Percentiles rank a stretch among this genome's conserved stretches.
These are phyloP conservation scores for Seriola dumerili DNA, from an alignment of 2,113 vertebrate genomes.

Conservation along the genomic window DNA sequence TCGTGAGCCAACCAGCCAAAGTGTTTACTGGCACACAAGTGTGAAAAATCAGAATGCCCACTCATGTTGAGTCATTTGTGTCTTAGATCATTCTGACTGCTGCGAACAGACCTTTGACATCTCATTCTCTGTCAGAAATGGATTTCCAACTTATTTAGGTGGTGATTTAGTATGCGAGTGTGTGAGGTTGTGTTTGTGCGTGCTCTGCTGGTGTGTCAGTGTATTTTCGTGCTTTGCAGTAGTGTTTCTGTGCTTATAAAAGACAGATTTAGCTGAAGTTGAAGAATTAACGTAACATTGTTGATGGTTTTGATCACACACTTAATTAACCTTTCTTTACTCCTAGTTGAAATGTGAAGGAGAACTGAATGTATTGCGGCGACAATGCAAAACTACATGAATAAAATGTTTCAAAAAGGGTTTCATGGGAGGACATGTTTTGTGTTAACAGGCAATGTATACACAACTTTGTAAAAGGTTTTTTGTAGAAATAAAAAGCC, in stretches of 20 bases:
- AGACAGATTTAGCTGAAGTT: conserved; percentile 20
- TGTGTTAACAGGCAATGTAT: background rate
- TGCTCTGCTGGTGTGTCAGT: background rate
- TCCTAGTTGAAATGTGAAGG: background rate
- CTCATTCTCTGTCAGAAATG: conserved; percentile 61
- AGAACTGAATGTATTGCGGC: background rate
- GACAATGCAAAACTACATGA: background rate
- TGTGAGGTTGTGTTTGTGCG: conserved; percentile 8
- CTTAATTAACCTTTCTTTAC: conserved; percentile 37
- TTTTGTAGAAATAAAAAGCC: background rate
- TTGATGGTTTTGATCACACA: conserved; percentile 17
- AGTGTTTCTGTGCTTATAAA: conserved; percentile 25
- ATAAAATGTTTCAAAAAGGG: background rate
- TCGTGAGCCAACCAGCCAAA: conserved; percentile 52
- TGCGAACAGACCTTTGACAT: conserved; percentile 56
- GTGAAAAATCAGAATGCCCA: conserved; percentile 68
- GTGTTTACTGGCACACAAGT: conserved; percentile 63
- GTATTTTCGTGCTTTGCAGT: conserved; percentile 1
- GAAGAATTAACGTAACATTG: background rate
- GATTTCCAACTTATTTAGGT: conserved; percentile 56
- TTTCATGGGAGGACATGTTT: background rate
- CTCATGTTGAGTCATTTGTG: conserved; percentile 69
- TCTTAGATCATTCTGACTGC: conserved; percentile 64
- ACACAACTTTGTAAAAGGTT: background rate
- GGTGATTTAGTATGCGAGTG: conserved; percentile 14